Evolutionary conservation across 2,888 invertebrate species (phyloP).

Genomic region (Drosophila antonietae): DNA sequence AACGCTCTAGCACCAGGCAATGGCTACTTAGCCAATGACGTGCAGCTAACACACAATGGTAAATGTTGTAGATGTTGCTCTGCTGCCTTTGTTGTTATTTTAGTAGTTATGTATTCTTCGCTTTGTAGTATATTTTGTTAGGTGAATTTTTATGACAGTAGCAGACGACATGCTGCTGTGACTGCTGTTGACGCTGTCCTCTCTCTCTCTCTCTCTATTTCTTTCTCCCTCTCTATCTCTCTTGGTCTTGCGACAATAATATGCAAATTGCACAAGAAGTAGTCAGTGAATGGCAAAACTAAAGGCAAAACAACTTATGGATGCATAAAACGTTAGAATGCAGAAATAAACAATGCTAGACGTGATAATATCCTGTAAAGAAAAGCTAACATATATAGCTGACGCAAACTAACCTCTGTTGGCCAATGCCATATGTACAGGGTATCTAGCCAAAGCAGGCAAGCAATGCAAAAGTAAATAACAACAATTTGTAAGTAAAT

Average conservation of each 20-base stretch:
- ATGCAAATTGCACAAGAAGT: slow-evolving; percentile 68
- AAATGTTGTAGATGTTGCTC: background rate
- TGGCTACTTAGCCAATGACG: slow-evolving; percentile 44
- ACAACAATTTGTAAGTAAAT: slow-evolving; percentile 65
- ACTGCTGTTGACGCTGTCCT: background rate
- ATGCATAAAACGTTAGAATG: slow-evolving; percentile 12
- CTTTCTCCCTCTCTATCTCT: slow-evolving; percentile 6
- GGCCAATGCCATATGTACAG: background rate
- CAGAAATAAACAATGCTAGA: background rate
- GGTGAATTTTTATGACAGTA: slow-evolving; percentile 36
- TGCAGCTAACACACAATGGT: slow-evolving; percentile 33
- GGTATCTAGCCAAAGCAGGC: slow-evolving; percentile 19
- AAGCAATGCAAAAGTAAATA: slow-evolving; percentile 50
- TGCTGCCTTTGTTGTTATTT: background rate
- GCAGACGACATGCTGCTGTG: slow-evolving; percentile 17
- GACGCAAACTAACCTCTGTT: background rate
- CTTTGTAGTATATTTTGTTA: slow-evolving; percentile 28
- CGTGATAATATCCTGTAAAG: background rate
- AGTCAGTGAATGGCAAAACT: slow-evolving; percentile 31
- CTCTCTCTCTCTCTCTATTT: background rate
- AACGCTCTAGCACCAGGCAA: slow-evolving; percentile 17
- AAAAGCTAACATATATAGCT: background rate
- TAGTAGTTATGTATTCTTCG: slow-evolving; percentile 24
- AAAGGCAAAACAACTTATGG: slow-evolving; percentile 19
- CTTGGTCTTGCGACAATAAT: slow-evolving; percentile 50